A percentile compares a stretch with the other conserved stretches of the same genome.
Conservation (phyloP, 2,113 vertebrate species). For the Strix aluco region DNA sequence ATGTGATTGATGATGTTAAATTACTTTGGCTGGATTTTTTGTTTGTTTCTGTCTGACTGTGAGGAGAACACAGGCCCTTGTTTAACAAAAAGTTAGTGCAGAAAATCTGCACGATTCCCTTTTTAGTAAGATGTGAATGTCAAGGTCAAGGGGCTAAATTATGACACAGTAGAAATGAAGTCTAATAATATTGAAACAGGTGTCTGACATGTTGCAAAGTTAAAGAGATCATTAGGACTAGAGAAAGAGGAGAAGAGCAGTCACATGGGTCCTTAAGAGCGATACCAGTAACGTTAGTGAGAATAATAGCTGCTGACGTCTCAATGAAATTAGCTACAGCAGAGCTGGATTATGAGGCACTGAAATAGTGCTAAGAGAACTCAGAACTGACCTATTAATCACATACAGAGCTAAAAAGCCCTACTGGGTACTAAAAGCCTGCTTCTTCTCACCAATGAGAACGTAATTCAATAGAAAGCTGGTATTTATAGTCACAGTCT, state of each 20-base stretch:
- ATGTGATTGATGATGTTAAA: background rate
- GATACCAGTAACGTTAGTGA: background rate
- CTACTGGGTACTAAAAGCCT: background rate
- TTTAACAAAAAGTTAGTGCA: background rate
- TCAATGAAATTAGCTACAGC: slow-evolving; percentile 32
- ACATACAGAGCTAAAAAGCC: background rate
- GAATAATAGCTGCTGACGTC: slow-evolving; percentile 47
- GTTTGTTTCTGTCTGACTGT: background rate
- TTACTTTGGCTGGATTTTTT: background rate
- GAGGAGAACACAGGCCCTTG: background rate
- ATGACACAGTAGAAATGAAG: background rate
- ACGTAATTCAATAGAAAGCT: background rate
- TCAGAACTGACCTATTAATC: slow-evolving; percentile 50
- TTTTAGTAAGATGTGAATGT: background rate
- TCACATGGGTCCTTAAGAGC: background rate
- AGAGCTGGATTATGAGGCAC: slow-evolving; percentile 34
- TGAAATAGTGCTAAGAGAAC: slow-evolving; percentile 47
- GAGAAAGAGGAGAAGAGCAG: slow-evolving; percentile 4
- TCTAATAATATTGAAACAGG: background rate
- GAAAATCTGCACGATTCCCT: background rate
- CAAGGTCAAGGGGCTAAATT: background rate
- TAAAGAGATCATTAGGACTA: background rate
- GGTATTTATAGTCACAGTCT: background rate
- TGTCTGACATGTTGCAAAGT: background rate
- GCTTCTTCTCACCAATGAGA: background rate